phyloP scores from a whole-genome alignment of 2,888 invertebrate species.

The Epirrhoe alternata region DNA sequence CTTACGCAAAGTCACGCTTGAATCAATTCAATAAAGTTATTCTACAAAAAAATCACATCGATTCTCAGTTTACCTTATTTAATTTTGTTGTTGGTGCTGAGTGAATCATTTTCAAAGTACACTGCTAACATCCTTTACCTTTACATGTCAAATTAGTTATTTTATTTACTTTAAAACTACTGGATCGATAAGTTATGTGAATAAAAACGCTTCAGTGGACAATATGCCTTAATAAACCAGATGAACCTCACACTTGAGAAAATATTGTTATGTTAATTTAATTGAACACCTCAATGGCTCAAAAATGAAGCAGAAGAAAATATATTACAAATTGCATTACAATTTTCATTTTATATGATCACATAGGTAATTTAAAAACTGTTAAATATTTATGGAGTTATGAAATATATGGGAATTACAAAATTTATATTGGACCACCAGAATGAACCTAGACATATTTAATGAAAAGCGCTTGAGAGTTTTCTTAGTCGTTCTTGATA shows the following conservation, averaged over 20 bases:
- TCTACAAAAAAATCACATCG: too few relatives aligned
- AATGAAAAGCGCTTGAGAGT: too few relatives aligned
- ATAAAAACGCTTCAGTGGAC: constrained; percentile 14
- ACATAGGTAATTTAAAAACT: constrained; percentile 16
- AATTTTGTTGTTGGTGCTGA: too few relatives aligned
- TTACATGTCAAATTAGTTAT: too few relatives aligned
- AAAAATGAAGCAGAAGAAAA: constrained; percentile 21
- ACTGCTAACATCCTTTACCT: too few relatives aligned
- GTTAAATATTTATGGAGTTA: constrained; percentile 18
- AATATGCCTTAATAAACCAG: constrained; percentile 44
- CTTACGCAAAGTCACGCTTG: too few relatives aligned
- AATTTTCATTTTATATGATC: constrained; percentile 31
- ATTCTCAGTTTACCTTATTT: too few relatives aligned
- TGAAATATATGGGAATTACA: constrained; percentile 24
- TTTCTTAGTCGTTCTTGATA: too few relatives aligned
- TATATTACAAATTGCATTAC: constrained; percentile 39
- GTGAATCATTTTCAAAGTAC: too few relatives aligned
- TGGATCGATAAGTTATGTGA: too few relatives aligned
- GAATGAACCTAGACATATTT: background rate
- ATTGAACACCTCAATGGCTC: constrained; percentile 35
- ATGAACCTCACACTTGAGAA: constrained; percentile 43
- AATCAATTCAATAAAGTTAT: too few relatives aligned
- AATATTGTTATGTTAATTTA: constrained; percentile 45
- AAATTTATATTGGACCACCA: background rate
- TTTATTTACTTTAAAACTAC: too few relatives aligned